phyloP scores from a whole-genome alignment of 2,797 vertebrate genomes.

The Tapera naevia region DNA sequence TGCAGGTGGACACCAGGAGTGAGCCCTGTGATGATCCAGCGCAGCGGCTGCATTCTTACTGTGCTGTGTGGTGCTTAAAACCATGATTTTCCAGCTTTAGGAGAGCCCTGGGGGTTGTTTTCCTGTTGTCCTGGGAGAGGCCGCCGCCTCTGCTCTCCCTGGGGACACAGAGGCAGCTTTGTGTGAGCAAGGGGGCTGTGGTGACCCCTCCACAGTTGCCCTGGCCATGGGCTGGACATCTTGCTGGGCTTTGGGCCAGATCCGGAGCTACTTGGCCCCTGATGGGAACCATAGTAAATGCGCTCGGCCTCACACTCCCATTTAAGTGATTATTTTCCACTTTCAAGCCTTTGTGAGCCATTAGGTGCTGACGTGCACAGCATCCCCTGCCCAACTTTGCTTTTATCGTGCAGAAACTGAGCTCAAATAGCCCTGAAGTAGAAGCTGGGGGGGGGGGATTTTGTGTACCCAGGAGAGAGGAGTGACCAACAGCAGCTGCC shows the following conservation, averaged over 20 bases:
- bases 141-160: background rate
- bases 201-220: background rate
- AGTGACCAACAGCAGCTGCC: accelerated
- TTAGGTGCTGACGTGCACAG: background rate
- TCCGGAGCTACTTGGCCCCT: background rate
- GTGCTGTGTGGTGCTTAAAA: background rate
- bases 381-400: background rate
- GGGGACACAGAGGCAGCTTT: constrained; percentile 24
- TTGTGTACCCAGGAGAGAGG: background rate
- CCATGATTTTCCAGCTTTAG: background rate
- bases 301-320: accelerated
- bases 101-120: background rate
- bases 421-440: background rate
- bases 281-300: background rate
- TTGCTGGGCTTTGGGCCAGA: accelerated
- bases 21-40: background rate
- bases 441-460: background rate
- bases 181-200: background rate
- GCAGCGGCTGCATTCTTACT: background rate
- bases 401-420: background rate
- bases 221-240: background rate
- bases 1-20: background rate
- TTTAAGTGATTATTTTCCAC: background rate
- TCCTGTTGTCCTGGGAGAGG: background rate
- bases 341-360: background rate